Conservation (phyloP, 2,797 vertebrate species). For the Alcedo quadribrachys region DNA sequence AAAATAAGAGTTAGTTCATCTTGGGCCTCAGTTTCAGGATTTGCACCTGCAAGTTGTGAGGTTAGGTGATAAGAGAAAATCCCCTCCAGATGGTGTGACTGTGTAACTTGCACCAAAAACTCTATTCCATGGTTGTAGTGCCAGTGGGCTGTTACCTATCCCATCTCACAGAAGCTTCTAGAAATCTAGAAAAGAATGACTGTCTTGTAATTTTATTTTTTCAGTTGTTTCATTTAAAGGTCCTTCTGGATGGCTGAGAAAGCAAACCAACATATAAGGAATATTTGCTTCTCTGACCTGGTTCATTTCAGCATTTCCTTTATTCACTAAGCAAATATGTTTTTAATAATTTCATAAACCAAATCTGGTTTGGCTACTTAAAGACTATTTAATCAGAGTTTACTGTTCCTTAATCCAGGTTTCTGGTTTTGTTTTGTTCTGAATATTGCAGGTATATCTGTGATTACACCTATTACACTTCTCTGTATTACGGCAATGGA, state of each 20-base stretch:
- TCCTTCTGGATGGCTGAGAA: slow-evolving; percentile 36
- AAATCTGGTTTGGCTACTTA: slow-evolving; percentile 35
- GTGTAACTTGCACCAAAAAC: background rate
- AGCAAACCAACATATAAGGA: slow-evolving; percentile 44
- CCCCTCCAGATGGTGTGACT: background rate
- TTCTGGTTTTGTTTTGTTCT: background rate
- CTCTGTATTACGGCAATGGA: slow-evolving; percentile 77
- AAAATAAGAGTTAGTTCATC: background rate
- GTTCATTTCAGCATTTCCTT: slow-evolving; percentile 32
- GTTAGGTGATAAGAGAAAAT: background rate
- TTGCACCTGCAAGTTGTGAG: background rate
- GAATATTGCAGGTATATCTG: slow-evolving; percentile 82
- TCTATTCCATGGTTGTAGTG: background rate
- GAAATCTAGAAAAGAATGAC: background rate
- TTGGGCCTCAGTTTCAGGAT: background rate
- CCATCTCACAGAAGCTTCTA: background rate
- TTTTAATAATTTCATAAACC: slow-evolving; percentile 22
- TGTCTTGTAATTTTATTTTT: background rate
- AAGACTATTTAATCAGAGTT: background rate
- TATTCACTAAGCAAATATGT: background rate
- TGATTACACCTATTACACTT: slow-evolving; percentile 86
- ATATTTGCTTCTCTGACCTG: slow-evolving; percentile 18
- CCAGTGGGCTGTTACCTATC: background rate
- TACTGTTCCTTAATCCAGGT: background rate
- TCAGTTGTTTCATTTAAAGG: background rate